phyloP scores from a whole-genome alignment of 2,113 vertebrate genomes.

The Nyctereutes procyonoides region DNA sequence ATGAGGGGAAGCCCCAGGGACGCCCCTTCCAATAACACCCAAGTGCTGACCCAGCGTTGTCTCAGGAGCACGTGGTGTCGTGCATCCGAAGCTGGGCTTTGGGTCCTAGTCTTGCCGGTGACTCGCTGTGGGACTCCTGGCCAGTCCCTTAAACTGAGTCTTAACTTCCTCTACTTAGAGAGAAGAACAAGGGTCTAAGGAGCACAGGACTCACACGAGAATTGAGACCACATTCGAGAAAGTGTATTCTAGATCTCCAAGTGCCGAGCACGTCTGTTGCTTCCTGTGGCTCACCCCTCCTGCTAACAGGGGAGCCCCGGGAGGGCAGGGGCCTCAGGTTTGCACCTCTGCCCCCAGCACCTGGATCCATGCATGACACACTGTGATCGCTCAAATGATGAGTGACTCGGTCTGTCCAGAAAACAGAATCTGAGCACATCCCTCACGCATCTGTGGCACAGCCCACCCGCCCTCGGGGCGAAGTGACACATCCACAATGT shows the following conservation, averaged over 20 bases:
- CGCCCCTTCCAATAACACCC: neutral
- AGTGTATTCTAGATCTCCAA: neutral
- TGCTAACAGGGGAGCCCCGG: rapidly evolving
- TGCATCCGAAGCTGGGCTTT: neutral
- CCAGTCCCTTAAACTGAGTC: neutral
- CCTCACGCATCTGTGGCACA: neutral
- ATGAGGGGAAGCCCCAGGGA: neutral
- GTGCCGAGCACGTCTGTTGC: neutral
- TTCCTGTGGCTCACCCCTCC: neutral
- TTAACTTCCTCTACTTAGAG: neutral
- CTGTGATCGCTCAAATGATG: neutral
- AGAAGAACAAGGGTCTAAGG: neutral
- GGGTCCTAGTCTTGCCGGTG: neutral
- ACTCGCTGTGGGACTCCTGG: neutral
- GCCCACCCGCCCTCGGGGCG: neutral
- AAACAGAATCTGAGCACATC: neutral
- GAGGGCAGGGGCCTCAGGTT: neutral
- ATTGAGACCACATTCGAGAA: neutral
- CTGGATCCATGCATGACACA: neutral
- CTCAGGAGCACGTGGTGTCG: neutral
- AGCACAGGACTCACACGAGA: neutral
- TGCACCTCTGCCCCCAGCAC: neutral
- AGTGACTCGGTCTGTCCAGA: neutral
- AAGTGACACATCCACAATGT: neutral
- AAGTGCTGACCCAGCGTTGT: neutral